These are phyloP conservation scores for Smutsia temminckii DNA, from an alignment of 2,797 vertebrate genomes.

Conservation along the genomic window DNA sequence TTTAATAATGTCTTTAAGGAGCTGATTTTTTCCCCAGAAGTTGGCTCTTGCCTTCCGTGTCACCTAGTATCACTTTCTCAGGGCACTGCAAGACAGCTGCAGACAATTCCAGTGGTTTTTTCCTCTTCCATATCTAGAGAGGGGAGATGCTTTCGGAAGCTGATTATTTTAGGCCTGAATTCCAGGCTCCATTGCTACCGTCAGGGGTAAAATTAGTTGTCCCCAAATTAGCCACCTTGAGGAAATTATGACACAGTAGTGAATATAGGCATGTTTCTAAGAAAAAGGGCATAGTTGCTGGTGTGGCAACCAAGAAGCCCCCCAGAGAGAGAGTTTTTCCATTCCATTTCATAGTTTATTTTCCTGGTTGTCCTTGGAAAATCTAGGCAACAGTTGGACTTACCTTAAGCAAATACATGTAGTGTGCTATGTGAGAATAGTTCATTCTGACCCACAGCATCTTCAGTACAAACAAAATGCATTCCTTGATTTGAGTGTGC, in stretches of 20 bases:
- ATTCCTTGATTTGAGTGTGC: background rate
- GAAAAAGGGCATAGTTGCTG: background rate
- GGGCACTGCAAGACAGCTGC: background rate
- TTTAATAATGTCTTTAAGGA: background rate
- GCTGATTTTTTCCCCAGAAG: background rate
- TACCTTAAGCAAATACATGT: background rate
- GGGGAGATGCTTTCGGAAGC: background rate
- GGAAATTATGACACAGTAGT: background rate
- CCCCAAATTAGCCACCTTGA: background rate
- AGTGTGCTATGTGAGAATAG: background rate
- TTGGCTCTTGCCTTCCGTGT: background rate
- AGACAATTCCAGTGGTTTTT: background rate
- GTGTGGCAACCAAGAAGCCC: background rate
- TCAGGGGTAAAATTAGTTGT: background rate
- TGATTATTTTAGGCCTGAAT: background rate
- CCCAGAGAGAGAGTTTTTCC: background rate
- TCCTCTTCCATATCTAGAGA: background rate
- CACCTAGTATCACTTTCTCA: background rate
- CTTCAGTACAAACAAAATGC: background rate
- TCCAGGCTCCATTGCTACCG: background rate
- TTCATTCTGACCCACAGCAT: background rate
- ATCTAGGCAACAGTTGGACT: background rate
- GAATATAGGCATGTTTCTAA: background rate
- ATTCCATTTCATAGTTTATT: background rate
- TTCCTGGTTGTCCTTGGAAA: background rate